Evolutionary conservation across 2,888 invertebrate species (phyloP), one percentile per base, ranked within the genome.

Genomic region (Scaptomyza parva): DNA sequence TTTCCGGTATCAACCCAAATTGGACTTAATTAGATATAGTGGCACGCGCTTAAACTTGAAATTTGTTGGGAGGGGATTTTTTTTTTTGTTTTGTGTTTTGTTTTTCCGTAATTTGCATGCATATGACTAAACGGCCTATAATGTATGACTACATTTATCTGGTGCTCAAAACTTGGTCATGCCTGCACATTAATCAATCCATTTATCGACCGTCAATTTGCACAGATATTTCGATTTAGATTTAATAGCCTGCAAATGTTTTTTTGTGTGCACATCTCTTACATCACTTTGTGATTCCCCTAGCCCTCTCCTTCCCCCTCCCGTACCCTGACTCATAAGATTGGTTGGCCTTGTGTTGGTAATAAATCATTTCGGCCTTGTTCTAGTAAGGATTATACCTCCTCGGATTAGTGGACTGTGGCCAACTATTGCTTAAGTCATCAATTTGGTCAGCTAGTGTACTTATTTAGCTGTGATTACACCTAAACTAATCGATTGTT

Each of bases 1-100:
- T 35, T 17, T 75, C 70, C 60, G 57, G 57, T 60, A 64, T 70
- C 60, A 64, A 75, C 43, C 48, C 48, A 75, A 69, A 55, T 40
- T 62, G 50, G 40, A 57, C 40, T 57, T 44, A 64, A 54, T 70
- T 53, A 30, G 43, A 53, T 73, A 63, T n/a, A 30, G n/a, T 64
- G 50, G 70, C 63, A 70, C 51, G 63, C 58, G 45, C 35, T 47
- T 6, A 26, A 40, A 60, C 17, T 60, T 11, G 7, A 37, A 53
- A 53, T 52, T 37, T n/a, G n/a, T n/a, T n/a, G n/a, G n/a, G n/a
- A 9, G 28, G 28, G 28, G 28, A 9, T 1, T 28, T 28, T 28
- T 22, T 28, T 28, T 1, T 28, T 26, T 4, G 28, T 11, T 24
- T 24, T 17, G 33, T 17, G 2, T 37, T 18, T 28, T 11, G 12